Base-by-base conservation (phyloP, 1,140 invertebrate genomes). In the Batillaria attramentaria region DNA sequence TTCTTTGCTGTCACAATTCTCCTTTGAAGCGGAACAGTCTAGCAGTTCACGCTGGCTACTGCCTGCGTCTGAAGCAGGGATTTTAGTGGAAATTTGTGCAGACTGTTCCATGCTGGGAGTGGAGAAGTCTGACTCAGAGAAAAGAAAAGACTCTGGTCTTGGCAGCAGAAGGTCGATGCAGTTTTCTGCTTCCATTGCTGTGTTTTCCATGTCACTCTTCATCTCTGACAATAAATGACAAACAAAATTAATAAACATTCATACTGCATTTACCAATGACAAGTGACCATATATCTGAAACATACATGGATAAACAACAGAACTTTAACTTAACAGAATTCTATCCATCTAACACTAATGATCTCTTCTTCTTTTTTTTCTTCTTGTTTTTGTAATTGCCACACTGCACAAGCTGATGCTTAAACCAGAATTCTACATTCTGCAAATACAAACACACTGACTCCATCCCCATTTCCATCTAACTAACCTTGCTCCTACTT, bases 161-260 rank as follows among this genome's bases (percentile, higher is more conserved):
- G 92, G 91, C 10, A 92, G 60, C 5, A 92, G 72, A 16, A 92
- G 79, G 28, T 89, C 79, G 75, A 92, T 87, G 79, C 91, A 91
- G 76, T 85, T 90, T 70, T 91, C 87, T 39, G 90, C 84, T 83
- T 92, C 91, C 39, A 68, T 85, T 8, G 90, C 50, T 72, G 86
- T 86, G 69, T 78, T 81, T 46, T 83, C 70, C 13, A 91, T 87
- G 13, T 91, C 88, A 31, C 76, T 76, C 33, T 79, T 69, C 33
- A 73, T 66, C 65, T 90, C 88, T 87, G 79, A 72, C 33, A 43
- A 70, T 73, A 42, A 70, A 31, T 18, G 16, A 80, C 37, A 74
- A n/a, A n/a, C n/a, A n/a, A n/a, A n/a, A n/a, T n/a, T n/a, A n/a
- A n/a, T n/a, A n/a, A n/a, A n/a, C n/a, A n/a, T n/a, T n/a, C n/a